phyloP scores from a whole-genome alignment of 1,140 invertebrate species.

The Penaeus indicus region DNA sequence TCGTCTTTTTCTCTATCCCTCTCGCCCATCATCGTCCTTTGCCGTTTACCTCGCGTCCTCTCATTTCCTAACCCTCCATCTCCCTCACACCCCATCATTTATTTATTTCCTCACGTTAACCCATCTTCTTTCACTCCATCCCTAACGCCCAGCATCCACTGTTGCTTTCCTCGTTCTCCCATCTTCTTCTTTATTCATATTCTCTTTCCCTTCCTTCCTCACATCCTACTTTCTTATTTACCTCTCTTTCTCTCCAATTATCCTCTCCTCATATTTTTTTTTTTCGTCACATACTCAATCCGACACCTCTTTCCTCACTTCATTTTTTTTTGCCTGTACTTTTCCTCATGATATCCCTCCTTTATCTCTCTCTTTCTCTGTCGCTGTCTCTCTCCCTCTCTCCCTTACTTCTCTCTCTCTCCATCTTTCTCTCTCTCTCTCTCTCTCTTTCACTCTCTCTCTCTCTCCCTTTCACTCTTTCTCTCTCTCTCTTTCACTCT shows the following conservation, averaged over 20 bases:
- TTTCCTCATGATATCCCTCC: background rate
- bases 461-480: background rate
- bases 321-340: background rate
- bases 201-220: background rate
- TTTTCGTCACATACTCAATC: background rate
- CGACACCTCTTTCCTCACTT: background rate
- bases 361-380: conserved; percentile 4
- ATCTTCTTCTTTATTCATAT: background rate
- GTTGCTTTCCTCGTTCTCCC: background rate
- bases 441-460: too few relatives aligned
- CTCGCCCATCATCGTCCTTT: too few relatives aligned
- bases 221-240: background rate
- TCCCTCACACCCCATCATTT: too few relatives aligned
- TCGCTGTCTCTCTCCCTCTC: background rate
- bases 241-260: background rate
- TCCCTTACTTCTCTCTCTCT: too few relatives aligned
- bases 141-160: too few relatives aligned
- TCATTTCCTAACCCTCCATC: too few relatives aligned
- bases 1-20: too few relatives aligned
- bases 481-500: too few relatives aligned
- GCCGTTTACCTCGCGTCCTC: too few relatives aligned
- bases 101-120: too few relatives aligned
- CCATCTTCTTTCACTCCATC: too few relatives aligned
- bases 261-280: background rate
- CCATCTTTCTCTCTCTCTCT: background rate